Percentiles rank a stretch among this genome's conserved stretches.
These are phyloP conservation scores for Pachyseris speciosa DNA, from an alignment of 64 coral and sea anemone species.

Conservation along the genomic window DNA sequence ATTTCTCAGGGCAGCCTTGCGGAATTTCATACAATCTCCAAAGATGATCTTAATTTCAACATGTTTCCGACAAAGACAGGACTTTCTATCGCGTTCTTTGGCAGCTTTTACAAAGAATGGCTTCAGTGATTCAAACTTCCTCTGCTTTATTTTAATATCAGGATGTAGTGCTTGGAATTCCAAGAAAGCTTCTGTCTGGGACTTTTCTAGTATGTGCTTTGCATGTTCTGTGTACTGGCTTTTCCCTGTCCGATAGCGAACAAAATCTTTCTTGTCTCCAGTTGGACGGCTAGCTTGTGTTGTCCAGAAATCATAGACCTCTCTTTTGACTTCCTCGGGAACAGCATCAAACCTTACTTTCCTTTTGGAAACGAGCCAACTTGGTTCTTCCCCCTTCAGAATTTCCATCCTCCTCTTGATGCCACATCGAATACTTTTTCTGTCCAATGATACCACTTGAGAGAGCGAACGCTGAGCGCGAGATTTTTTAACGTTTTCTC, in stretches of 20 bases:
- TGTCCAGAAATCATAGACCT: conserved; percentile 36
- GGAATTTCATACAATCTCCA: too few species aligned
- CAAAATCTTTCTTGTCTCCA: conserved; percentile 48
- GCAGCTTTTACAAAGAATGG: too few species aligned
- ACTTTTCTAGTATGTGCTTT: conserved; percentile 63
- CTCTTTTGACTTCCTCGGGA: not conserved
- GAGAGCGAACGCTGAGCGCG: too few species aligned
- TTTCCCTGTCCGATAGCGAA: conserved; percentile 8
- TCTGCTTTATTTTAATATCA: too few species aligned
- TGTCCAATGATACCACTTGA: conserved; percentile 20
- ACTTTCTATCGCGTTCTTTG: too few species aligned
- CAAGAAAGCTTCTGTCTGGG: conserved; percentile 65
- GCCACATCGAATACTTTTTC: conserved; percentile 27
- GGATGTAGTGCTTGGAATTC: too few species aligned
- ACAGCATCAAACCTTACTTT: conserved; percentile 45
- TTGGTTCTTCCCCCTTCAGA: conserved; percentile 34
- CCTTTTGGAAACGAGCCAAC: conserved; percentile 40
- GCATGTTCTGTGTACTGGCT: conserved; percentile 17
- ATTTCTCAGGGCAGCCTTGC: too few species aligned
- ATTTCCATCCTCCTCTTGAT: conserved; percentile 10
- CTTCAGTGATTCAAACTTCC: too few species aligned
- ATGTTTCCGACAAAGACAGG: too few species aligned
- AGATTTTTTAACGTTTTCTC: too few species aligned
- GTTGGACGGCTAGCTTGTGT: conserved; percentile 18
- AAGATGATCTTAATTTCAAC: too few species aligned